Evolutionary conservation across 2,888 invertebrate genomes (phyloP).

Genomic region (Dendrolimus houi): DNA sequence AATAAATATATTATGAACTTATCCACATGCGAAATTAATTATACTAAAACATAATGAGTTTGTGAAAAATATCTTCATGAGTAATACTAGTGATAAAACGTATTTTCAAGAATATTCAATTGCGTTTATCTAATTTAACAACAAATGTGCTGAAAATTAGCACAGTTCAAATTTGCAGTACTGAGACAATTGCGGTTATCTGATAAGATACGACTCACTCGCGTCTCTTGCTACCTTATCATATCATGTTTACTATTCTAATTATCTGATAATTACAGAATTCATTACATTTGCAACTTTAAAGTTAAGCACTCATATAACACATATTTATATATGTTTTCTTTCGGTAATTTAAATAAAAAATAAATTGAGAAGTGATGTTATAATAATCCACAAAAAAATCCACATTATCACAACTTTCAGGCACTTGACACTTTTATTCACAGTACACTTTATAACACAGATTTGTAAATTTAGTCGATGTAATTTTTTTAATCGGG

Average conservation of each 20-base stretch:
- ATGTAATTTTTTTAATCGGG: not conserved
- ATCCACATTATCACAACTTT: too few relatives aligned
- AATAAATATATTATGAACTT: too few relatives aligned
- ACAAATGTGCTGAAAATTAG: not conserved
- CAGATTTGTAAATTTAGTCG: too few relatives aligned
- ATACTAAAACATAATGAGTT: not conserved
- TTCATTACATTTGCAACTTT: too few relatives aligned
- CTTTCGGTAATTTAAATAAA: too few relatives aligned
- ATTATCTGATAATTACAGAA: too few relatives aligned
- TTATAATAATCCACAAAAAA: too few relatives aligned
- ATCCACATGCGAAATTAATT: too few relatives aligned
- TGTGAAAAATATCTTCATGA: not conserved
- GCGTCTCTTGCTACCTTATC: conserved; percentile 1
- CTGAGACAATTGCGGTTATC: not conserved
- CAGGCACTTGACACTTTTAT: too few relatives aligned
- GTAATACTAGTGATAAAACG: not conserved
- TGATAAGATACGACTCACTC: not conserved
- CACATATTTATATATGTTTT: too few relatives aligned
- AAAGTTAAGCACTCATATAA: too few relatives aligned
- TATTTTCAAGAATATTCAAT: not conserved
- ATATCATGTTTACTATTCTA: not conserved
- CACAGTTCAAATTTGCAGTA: not conserved
- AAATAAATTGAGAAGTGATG: too few relatives aligned
- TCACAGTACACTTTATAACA: not conserved
- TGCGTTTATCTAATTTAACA: not conserved